These are phyloP conservation scores for Xiphorhynchus erythropygius DNA, from an alignment of 2,797 vertebrate species.

Conservation along the genomic window DNA sequence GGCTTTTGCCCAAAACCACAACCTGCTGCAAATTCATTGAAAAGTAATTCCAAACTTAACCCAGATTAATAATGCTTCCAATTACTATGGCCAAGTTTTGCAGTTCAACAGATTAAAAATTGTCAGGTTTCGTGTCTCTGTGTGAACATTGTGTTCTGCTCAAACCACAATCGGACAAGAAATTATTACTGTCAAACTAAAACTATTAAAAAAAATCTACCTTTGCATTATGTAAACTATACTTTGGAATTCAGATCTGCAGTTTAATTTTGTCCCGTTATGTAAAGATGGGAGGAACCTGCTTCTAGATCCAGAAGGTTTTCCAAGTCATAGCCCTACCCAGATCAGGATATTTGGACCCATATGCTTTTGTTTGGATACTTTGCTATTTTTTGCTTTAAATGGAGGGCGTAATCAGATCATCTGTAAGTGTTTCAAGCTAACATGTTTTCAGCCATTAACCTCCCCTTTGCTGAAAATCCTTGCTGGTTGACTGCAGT, in stretches of 20 bases:
- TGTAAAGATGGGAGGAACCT: conserved; percentile 56
- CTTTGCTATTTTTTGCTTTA: not conserved
- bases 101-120: not conserved
- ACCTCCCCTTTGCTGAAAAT: not conserved
- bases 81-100: conserved; percentile 9
- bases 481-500: not conserved
- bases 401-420: conserved; percentile 13
- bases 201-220: not conserved
- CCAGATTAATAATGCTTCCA: not conserved
- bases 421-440: conserved; percentile 32
- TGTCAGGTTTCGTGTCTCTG: not conserved
- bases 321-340: conserved; percentile 45
- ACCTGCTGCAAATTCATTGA: conserved; percentile 34
- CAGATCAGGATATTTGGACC: not conserved
- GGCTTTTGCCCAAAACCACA: conserved; percentile 29
- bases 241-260: not conserved
- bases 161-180: not conserved
- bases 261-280: conserved; percentile 17
- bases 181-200: not conserved
- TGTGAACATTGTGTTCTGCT: conserved; percentile 32
- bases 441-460: not conserved
- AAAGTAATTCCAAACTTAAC: conserved; percentile 24
- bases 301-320: conserved; percentile 12
- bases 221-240: conserved; percentile 21
- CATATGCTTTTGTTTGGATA: conserved; percentile 25